Percentiles rank a stretch among this genome's conserved stretches.
These are phyloP conservation scores for Alca torda DNA, from an alignment of 2,797 vertebrate species.

Conservation along the genomic window DNA sequence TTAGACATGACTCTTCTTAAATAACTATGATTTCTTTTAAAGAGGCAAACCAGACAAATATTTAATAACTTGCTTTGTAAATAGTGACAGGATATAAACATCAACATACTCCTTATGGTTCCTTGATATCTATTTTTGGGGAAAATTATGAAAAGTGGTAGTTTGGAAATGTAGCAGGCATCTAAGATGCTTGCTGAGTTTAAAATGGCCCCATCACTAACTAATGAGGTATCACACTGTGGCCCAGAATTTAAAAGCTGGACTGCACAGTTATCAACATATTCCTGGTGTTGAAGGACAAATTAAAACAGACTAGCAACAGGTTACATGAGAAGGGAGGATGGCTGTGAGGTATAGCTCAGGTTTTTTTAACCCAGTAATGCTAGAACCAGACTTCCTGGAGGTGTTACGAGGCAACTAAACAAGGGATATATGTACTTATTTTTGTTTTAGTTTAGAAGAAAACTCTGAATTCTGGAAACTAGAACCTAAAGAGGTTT, in stretches of 20 bases:
- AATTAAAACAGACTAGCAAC: slow-evolving; percentile 16
- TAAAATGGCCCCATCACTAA: slow-evolving; percentile 1
- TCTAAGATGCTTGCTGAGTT: slow-evolving; percentile 39
- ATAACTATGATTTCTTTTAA: slow-evolving; percentile 48
- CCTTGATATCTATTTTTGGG: neutral
- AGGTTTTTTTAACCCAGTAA: neutral
- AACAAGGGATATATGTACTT: neutral
- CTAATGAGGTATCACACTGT: slow-evolving; percentile 62
- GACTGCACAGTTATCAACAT: neutral
- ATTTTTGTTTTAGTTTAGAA: neutral
- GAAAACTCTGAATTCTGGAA: neutral
- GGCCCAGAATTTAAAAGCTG: slow-evolving; percentile 36
- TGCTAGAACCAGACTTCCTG: neutral
- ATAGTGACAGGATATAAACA: slow-evolving; percentile 15
- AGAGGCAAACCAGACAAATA: slow-evolving; percentile 30
- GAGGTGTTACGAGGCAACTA: neutral
- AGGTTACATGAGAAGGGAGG: neutral
- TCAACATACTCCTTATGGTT: neutral
- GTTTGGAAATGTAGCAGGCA: slow-evolving; percentile 31
- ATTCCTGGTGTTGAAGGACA: neutral
- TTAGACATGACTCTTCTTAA: slow-evolving; percentile 5
- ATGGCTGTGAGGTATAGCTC: neutral
- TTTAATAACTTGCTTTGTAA: slow-evolving; percentile 56
- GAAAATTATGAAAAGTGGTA: neutral
- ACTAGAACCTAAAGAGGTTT: neutral